These are phyloP conservation scores for Australoheros facetus DNA, from an alignment of 2,797 vertebrate genomes.

Conservation along the genomic window DNA sequence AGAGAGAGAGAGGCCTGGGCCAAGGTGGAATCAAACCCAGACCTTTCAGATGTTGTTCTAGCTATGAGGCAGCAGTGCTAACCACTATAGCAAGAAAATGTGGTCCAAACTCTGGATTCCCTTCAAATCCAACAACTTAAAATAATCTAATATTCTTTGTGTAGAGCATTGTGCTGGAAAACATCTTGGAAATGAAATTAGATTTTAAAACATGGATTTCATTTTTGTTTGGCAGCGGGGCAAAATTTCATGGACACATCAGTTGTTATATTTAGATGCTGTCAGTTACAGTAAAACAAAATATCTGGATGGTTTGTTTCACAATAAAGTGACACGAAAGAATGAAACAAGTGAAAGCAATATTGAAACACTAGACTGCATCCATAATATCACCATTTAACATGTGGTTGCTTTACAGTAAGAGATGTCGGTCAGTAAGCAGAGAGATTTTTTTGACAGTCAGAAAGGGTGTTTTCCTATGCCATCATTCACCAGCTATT, in stretches of 20 bases:
- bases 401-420: background rate
- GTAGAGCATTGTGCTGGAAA: background rate
- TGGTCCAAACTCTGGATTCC: no score
- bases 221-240: background rate
- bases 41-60: no score
- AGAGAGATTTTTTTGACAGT: background rate
- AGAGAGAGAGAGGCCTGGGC: no score
- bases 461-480: background rate
- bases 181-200: background rate
- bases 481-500: background rate
- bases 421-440: background rate
- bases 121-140: no score
- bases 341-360: background rate
- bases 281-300: background rate
- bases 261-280: background rate
- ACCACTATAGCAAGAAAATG: no score
- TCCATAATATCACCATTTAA: background rate
- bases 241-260: background rate
- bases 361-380: background rate
- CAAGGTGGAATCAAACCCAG: no score
- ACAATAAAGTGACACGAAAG: background rate
- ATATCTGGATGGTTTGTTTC: background rate
- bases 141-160: background rate
- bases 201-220: background rate
- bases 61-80: no score